Evolutionary conservation across 2,797 vertebrate genomes (phyloP).

Genomic region (Oceanodroma leucorhoa): DNA sequence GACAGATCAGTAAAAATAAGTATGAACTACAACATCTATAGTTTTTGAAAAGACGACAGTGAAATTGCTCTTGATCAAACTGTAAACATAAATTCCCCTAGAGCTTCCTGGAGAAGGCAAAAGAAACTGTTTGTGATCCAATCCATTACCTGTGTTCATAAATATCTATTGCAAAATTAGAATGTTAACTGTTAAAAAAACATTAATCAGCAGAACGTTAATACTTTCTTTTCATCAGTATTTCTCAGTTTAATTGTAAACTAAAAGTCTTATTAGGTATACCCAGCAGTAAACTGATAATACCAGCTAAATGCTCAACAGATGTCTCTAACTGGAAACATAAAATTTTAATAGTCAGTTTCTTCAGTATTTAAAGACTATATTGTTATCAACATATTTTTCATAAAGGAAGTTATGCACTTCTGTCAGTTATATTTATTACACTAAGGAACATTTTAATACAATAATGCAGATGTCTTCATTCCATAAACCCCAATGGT

Average conservation of each 20-base stretch:
- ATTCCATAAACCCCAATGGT: slow-evolving; percentile 79
- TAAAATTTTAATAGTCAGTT: slow-evolving; percentile 79
- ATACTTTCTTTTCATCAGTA: slow-evolving; percentile 51
- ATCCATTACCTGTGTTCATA: neutral
- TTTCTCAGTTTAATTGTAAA: slow-evolving; percentile 67
- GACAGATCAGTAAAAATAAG: neutral
- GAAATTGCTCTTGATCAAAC: neutral
- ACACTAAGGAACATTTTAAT: slow-evolving; percentile 81
- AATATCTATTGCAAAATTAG: slow-evolving; percentile 39
- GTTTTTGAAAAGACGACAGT: neutral
- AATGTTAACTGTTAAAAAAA: slow-evolving; percentile 37
- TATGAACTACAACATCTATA: neutral
- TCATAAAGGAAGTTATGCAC: slow-evolving; percentile 77
- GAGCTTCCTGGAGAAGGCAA: neutral
- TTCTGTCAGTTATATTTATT: slow-evolving; percentile 83
- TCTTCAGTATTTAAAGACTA: slow-evolving; percentile 78
- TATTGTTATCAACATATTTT: slow-evolving; percentile 80
- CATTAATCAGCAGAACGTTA: slow-evolving; percentile 55
- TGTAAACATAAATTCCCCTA: neutral
- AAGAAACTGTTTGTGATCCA: neutral
- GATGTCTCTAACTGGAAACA: slow-evolving; percentile 76
- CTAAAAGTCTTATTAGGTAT: slow-evolving; percentile 66
- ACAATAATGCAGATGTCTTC: slow-evolving; percentile 83
- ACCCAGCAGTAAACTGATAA: slow-evolving; percentile 67
- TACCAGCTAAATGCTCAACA: slow-evolving; percentile 72